These are phyloP conservation scores for Cyclophora punctaria DNA, from an alignment of 2,888 invertebrate species.

Conservation along the genomic window DNA sequence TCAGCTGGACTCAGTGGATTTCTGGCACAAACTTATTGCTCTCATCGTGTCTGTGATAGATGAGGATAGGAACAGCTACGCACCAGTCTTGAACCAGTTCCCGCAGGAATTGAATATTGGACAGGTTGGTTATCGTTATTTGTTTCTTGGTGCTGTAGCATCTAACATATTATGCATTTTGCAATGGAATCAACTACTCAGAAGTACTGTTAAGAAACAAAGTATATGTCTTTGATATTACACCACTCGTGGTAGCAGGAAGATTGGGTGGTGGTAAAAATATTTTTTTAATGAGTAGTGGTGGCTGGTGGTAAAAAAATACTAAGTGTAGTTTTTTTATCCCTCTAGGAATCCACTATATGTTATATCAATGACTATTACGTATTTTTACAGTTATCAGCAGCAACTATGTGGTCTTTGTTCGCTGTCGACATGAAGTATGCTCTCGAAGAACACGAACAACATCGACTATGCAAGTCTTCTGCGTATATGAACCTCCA, in stretches of 20 bases:
- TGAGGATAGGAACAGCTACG: conserved; percentile 98
- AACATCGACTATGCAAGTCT: conserved; percentile 95
- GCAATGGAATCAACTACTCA: too few relatives aligned
- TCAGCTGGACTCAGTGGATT: conserved; percentile 92
- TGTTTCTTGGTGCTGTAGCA: too few relatives aligned
- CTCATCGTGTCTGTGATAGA: conserved; percentile 98
- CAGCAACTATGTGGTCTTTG: conserved; percentile 97
- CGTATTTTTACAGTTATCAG: conserved; percentile 83
- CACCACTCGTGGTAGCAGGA: too few relatives aligned
- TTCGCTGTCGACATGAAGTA: conserved; percentile 98
- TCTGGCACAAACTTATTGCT: conserved; percentile 98
- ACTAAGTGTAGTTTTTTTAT: too few relatives aligned
- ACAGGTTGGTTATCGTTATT: conserved; percentile 69
- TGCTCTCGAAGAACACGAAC: conserved; percentile 98
- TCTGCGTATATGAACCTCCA: conserved; percentile 99
- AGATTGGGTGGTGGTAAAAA: too few relatives aligned
- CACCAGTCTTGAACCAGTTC: conserved; percentile 98
- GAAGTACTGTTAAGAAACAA: too few relatives aligned
- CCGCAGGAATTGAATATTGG: conserved; percentile 99
- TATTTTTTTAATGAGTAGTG: too few relatives aligned
- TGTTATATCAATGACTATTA: too few relatives aligned
- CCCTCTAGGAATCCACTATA: too few relatives aligned
- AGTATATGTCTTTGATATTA: too few relatives aligned
- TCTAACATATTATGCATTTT: too few relatives aligned
- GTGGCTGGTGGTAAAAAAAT: too few relatives aligned